Conservation (phyloP, 1,140 invertebrate species). For the Centruroides sculpturatus region DNA sequence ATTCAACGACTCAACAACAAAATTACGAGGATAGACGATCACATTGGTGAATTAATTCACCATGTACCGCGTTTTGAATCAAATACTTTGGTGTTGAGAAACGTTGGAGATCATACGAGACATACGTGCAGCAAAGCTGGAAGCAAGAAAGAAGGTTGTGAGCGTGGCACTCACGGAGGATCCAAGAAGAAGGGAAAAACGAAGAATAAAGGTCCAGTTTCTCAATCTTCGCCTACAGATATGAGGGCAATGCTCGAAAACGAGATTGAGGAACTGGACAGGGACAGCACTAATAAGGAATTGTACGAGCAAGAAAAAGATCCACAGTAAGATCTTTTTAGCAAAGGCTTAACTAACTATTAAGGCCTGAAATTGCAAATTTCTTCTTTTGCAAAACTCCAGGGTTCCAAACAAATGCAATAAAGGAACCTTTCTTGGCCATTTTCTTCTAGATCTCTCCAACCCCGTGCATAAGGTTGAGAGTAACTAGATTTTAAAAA, state of each 20-base stretch:
- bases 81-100: slow-evolving; percentile 1
- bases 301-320: no score
- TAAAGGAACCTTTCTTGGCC: no score
- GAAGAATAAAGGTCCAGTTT: not conserved
- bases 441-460: no score
- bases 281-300: slow-evolving; percentile 2
- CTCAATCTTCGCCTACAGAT: slow-evolving; percentile 9
- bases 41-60: slow-evolving; percentile 41
- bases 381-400: no score
- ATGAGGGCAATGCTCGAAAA: slow-evolving; percentile 25
- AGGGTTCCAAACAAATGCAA: no score
- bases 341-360: no score
- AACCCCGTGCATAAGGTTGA: no score
- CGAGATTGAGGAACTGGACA: slow-evolving; percentile 28
- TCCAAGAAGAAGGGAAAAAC: slow-evolving; percentile 7
- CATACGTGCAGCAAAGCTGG: slow-evolving; percentile 11
- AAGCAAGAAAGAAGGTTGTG: not conserved
- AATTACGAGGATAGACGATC: slow-evolving; percentile 62
- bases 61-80: slow-evolving; percentile 7
- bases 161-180: not conserved
- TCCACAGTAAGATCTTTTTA: no score
- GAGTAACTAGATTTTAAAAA: no score
- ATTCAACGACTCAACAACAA: slow-evolving; percentile 68
- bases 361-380: no score
- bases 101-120: slow-evolving; percentile 9